Percentiles rank a stretch among this genome's conserved stretches.
phyloP scores from a whole-genome alignment of 1,140 invertebrate genomes.

The Meloidogyne exigua region DNA sequence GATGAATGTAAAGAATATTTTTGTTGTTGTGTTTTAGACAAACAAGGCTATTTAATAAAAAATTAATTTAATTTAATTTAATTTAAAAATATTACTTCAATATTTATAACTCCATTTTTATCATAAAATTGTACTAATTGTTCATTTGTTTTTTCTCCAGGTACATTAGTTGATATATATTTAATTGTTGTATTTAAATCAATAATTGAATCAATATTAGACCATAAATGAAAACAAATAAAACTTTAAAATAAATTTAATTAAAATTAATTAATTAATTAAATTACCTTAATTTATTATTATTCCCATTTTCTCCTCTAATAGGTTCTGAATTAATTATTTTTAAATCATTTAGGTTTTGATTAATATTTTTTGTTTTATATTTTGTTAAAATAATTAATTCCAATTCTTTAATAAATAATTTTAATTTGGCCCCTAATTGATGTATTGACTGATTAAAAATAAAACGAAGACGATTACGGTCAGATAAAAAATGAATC shows the following conservation, averaged over 20 bases:
- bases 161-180: slow-evolving; percentile 20
- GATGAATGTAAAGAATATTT: slow-evolving; percentile 12
- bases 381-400: slow-evolving; percentile 13
- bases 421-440: slow-evolving; percentile 17
- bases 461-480: slow-evolving; percentile 28
- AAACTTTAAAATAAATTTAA: slow-evolving; percentile 21
- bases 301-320: not conserved
- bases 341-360: not conserved
- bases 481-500: slow-evolving; percentile 29
- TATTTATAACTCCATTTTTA: slow-evolving; percentile 22
- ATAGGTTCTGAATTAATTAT: slow-evolving; percentile 10
- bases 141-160: slow-evolving; percentile 10
- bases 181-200: slow-evolving; percentile 20
- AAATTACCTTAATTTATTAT: slow-evolving; percentile 6
- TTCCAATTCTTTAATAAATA: slow-evolving; percentile 32
- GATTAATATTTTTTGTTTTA: not conserved
- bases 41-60: not conserved
- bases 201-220: slow-evolving; percentile 11
- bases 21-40: not conserved
- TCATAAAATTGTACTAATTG: slow-evolving; percentile 26
- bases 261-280: not conserved
- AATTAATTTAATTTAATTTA: not conserved
- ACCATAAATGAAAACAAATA: slow-evolving; percentile 30
- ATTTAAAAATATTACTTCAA: slow-evolving; percentile 30
- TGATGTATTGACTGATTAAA: slow-evolving; percentile 28